These are phyloP conservation scores for Panorpa germanica DNA, from an alignment of 2,888 invertebrate species.

Conservation along the genomic window DNA sequence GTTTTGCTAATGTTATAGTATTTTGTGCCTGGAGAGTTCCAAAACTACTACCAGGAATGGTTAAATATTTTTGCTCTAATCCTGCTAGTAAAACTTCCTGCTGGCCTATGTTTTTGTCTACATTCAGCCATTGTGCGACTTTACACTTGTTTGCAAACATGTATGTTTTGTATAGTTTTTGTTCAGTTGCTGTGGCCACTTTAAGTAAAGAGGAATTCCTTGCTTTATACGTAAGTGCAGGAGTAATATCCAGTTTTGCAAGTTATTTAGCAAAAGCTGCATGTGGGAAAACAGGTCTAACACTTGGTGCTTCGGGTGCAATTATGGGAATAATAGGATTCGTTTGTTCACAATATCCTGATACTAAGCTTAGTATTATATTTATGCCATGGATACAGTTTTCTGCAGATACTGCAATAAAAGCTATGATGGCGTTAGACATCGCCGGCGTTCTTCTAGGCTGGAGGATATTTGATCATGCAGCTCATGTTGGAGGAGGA, in stretches of 20 bases:
- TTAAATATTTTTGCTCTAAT: slow-evolving; percentile 69
- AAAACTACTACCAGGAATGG: slow-evolving; percentile 48
- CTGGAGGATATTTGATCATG: slow-evolving; percentile 93
- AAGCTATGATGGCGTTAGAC: slow-evolving; percentile 72
- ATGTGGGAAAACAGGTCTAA: slow-evolving; percentile 48
- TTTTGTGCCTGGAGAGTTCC: slow-evolving; percentile 71
- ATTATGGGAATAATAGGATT: slow-evolving; percentile 80
- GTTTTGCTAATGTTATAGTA: slow-evolving; percentile 57
- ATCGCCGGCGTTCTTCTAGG: slow-evolving; percentile 61
- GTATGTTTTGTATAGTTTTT: slow-evolving; percentile 86
- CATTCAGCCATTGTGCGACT: slow-evolving; percentile 80
- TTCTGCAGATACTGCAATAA: slow-evolving; percentile 68
- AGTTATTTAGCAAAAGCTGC: slow-evolving; percentile 66
- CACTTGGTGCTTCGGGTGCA: slow-evolving; percentile 92
- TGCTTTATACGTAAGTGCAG: slow-evolving; percentile 76
- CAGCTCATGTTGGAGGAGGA: slow-evolving; percentile 94
- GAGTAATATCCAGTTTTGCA: slow-evolving; percentile 67
- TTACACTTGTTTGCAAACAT: slow-evolving; percentile 86
- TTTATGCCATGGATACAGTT: slow-evolving; percentile 82
- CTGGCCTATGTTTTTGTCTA: slow-evolving; percentile 82
- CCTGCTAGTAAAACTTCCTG: slow-evolving; percentile 55
- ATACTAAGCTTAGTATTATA: slow-evolving; percentile 71
- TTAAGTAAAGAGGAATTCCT: slow-evolving; percentile 85
- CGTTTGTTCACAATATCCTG: slow-evolving; percentile 75
- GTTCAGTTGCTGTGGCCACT: slow-evolving; percentile 44